Conservation (phyloP, 2,888 invertebrate genomes). For the Campoletis raptor region DNA sequence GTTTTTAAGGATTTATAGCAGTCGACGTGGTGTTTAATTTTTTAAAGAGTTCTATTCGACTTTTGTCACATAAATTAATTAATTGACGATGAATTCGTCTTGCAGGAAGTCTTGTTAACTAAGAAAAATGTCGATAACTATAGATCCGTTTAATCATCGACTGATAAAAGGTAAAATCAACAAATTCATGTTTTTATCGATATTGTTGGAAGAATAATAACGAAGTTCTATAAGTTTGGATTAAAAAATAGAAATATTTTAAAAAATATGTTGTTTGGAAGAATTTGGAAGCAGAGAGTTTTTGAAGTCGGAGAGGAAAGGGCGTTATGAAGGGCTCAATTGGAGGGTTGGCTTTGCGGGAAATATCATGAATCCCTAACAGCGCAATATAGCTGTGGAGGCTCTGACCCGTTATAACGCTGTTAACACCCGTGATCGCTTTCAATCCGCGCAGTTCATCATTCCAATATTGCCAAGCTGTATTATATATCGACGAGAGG, state of each 20-base stretch:
- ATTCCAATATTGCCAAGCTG: constrained; percentile 78
- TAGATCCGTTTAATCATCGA: no score
- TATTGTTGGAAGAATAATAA: no score
- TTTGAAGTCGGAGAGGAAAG: background rate
- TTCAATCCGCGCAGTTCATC: constrained; percentile 84
- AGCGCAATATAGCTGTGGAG: constrained; percentile 75
- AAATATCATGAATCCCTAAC: constrained; percentile 74
- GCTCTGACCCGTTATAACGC: constrained; percentile 80
- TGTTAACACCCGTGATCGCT: constrained; percentile 84
- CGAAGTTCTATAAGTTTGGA: background rate
- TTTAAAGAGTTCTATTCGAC: no score
- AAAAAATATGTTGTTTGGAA: background rate
- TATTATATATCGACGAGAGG: constrained; percentile 40
- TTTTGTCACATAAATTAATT: no score
- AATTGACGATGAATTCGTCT: no score
- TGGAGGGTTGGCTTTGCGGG: constrained; percentile 54
- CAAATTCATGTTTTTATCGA: no score
- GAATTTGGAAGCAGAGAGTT: background rate
- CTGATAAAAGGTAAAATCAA: no score
- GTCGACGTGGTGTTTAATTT: no score
- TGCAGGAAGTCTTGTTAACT: no score
- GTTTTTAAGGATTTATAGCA: no score
- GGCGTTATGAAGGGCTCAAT: constrained; percentile 27
- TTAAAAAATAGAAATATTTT: no score
- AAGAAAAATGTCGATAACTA: no score